These are phyloP conservation scores for Caloenas nicobarica DNA, from an alignment of 2,113 vertebrate species.

Conservation along the genomic window DNA sequence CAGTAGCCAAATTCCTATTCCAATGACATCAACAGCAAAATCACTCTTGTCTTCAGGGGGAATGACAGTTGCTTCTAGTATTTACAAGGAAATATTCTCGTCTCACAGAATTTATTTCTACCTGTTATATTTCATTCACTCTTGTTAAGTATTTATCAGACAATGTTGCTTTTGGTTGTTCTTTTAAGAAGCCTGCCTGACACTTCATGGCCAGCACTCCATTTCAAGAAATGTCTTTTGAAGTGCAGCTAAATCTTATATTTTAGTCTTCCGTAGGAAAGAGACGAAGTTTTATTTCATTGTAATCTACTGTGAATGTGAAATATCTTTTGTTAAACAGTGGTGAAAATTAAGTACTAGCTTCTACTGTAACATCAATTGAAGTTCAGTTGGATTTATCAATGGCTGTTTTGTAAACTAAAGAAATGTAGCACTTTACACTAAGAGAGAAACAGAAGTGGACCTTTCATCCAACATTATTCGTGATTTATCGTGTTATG, in stretches of 20 bases:
- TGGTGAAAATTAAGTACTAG: conserved; percentile 28
- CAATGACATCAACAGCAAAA: not conserved
- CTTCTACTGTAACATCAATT: conserved; percentile 35
- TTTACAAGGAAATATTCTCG: conserved; percentile 39
- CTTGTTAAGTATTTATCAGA: conserved; percentile 58
- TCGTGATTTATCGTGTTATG: not conserved
- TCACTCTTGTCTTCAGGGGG: not conserved
- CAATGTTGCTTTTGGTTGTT: conserved; percentile 35
- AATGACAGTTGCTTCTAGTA: not conserved
- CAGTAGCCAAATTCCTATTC: not conserved
- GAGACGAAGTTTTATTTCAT: not conserved
- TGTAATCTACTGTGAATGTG: conserved; percentile 63
- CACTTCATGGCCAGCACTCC: conserved; percentile 8
- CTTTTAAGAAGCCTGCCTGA: conserved; percentile 26
- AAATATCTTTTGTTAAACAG: conserved; percentile 35
- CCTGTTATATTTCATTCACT: not conserved
- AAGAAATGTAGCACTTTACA: conserved; percentile 71
- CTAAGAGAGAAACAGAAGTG: conserved; percentile 38
- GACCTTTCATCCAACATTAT: conserved; percentile 51
- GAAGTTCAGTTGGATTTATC: conserved; percentile 23
- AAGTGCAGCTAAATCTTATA: not conserved
- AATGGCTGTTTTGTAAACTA: conserved; percentile 21
- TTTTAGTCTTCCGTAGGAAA: conserved; percentile 24
- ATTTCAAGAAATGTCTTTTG: conserved; percentile 12
- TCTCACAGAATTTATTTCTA: conserved; percentile 39